phyloP scores from a whole-genome alignment of 2,113 vertebrate genomes.

The Vireo altiloquus region DNA sequence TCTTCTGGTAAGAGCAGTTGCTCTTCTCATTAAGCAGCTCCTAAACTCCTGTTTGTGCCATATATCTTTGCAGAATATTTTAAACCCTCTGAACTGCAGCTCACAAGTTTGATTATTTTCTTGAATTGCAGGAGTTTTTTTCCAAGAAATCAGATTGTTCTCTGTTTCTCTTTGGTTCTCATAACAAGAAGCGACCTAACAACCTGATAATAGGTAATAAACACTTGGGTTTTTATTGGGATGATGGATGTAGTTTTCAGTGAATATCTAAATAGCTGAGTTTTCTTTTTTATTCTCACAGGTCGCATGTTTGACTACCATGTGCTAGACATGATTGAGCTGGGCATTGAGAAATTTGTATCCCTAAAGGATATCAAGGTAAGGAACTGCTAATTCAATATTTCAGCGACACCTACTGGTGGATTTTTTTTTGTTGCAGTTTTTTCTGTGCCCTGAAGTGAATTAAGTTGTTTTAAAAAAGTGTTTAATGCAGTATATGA shows the following conservation, averaged over 20 bases:
- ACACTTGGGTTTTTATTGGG: not conserved
- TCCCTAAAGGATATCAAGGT: constrained; percentile 91
- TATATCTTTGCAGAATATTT: not conserved
- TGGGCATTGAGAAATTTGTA: constrained; percentile 89
- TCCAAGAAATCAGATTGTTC: constrained; percentile 96
- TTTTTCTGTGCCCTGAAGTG: not conserved
- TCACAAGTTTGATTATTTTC: not conserved
- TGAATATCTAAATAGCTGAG: not conserved
- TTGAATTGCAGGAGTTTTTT: constrained; percentile 88
- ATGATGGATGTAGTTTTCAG: not conserved
- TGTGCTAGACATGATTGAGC: constrained; percentile 94
- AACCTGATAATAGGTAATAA: constrained; percentile 88
- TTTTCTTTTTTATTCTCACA: constrained; percentile 43
- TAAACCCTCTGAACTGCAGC: not conserved
- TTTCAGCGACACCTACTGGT: constrained; percentile 38
- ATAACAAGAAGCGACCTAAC: constrained; percentile 97
- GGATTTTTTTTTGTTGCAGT: not conserved
- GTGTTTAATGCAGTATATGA: fast-evolving
- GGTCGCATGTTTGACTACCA: constrained; percentile 97
- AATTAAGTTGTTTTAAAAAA: not conserved
- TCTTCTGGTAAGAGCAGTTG: not conserved
- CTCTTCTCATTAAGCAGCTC: not conserved
- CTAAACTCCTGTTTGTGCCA: not conserved
- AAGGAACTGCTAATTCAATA: not conserved
- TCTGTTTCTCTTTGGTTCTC: constrained; percentile 94